Base-by-base conservation (phyloP, 2,113 vertebrate species). In the Microcebus tavaratra region DNA sequence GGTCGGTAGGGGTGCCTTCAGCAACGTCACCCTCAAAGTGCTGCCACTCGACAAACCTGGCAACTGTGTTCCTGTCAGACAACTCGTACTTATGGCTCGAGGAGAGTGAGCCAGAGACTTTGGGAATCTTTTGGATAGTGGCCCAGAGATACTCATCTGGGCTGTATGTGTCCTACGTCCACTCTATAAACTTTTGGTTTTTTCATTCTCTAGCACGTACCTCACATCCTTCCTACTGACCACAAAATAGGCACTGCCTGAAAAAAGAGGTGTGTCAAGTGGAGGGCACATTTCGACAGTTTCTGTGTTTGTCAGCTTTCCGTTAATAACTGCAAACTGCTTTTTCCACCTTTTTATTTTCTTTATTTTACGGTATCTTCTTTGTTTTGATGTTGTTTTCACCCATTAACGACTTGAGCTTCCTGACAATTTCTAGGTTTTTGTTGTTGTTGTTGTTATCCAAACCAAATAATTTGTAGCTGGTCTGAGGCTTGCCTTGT, bases 201-300 rank as follows among this genome's bases (percentile, higher is more conserved):
- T 97, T 3, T 96, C 67, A 95, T 99, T 98, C 96, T 98, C 91
- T 53, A 99, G 95, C 8, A 99, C 97, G 0, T 99, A 98, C 13
- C 90, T 96, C 34, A 99, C 94, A 95, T 99, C 99, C 7, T 90
- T 98, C 93, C 99, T 98, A 83, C 94, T 98, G 83, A 99, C 99
- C 90, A 99, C 98, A 39, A 99, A 99, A 97, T 99, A 99, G 39
- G 99, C 99, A 80, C 98, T 99, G 53, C 99, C 99, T 67, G 99
- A 99, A 95, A 99, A 98, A 50, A 99, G 96, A 0, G 99, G 98
- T 3, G 98, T 98, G 82, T 97, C 97, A 23, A 99, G 98, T 36
- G 99, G 99, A 53, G 99, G 98, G 0, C 94, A 98, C 1, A 63
- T 10, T 97, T 99, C 99, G 80, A 88, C 82, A 13, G 94, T 57